Conservation (phyloP, 2,888 invertebrate genomes). For the Dermolepida albohirtum region DNA sequence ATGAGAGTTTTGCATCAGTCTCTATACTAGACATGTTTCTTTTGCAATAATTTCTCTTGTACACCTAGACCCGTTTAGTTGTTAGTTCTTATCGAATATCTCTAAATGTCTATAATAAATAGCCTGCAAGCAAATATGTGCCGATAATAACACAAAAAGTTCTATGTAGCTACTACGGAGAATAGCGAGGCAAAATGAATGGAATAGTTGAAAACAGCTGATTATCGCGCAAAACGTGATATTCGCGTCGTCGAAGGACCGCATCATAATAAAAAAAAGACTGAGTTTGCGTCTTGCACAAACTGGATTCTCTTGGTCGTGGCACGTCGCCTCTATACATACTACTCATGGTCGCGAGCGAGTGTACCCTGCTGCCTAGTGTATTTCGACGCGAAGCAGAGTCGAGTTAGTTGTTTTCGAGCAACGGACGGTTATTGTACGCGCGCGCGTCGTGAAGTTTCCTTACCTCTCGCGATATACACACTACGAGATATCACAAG, state of each 20-base stretch:
- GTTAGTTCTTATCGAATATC: no score
- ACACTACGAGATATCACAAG: slow-evolving; percentile 15
- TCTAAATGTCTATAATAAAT: no score
- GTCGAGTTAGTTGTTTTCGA: slow-evolving; percentile 1
- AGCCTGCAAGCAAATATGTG: not conserved
- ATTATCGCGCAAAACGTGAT: slow-evolving; percentile 1
- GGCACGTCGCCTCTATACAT: not conserved
- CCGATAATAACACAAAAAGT: not conserved
- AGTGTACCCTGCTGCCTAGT: not conserved
- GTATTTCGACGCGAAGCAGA: slow-evolving; percentile 25
- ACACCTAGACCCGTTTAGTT: no score
- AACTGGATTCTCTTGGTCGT: slow-evolving; percentile 11
- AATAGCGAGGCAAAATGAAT: slow-evolving; percentile 13
- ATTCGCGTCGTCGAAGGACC: not conserved
- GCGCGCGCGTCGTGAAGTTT: slow-evolving; percentile 18
- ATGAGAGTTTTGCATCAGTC: no score
- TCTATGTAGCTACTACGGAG: slow-evolving; percentile 1
- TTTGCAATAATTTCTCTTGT: no score
- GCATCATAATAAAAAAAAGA: slow-evolving; percentile 4
- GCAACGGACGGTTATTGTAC: no score
- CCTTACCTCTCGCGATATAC: slow-evolving; percentile 41
- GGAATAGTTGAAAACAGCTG: slow-evolving; percentile 21
- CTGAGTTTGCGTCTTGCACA: slow-evolving; percentile 16
- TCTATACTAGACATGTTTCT: no score
- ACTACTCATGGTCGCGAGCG: no score